These are phyloP conservation scores for Armadillidium nasatum DNA, from an alignment of 1,140 invertebrate species.

Conservation along the genomic window DNA sequence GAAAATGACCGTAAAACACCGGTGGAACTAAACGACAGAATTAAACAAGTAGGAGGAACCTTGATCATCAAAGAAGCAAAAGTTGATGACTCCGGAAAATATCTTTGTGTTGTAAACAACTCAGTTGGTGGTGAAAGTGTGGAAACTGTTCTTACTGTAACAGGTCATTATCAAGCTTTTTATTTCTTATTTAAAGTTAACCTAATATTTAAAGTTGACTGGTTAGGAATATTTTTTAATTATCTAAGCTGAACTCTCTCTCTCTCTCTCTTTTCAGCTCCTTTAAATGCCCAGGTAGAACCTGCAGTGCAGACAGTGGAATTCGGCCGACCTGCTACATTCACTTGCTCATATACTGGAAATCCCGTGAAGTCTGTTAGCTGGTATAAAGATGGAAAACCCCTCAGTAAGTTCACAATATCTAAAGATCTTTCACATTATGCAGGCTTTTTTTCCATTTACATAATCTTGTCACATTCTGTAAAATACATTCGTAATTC, in stretches of 20 bases:
- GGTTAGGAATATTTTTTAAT: background rate
- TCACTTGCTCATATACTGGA: constrained; percentile 83
- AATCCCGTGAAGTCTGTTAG: constrained; percentile 81
- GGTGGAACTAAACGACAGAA: constrained; percentile 75
- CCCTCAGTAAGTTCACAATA: constrained; percentile 32
- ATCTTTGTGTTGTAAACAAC: constrained; percentile 89
- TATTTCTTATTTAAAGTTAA: too few species aligned
- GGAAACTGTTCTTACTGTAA: constrained; percentile 85
- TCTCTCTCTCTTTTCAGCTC: constrained; percentile 56
- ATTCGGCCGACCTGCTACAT: constrained; percentile 81
- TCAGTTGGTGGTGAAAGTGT: constrained; percentile 87
- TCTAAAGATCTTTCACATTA: background rate
- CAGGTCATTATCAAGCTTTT: constrained; percentile 53
- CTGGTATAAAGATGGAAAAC: constrained; percentile 84
- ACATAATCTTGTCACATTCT: background rate
- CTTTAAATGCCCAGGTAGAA: constrained; percentile 77
- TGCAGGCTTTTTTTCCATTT: background rate
- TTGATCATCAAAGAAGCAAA: constrained; percentile 83
- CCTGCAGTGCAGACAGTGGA: constrained; percentile 86
- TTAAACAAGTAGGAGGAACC: constrained; percentile 89
- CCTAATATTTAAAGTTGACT: too few species aligned
- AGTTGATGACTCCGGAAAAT: constrained; percentile 88
- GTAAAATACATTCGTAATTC: background rate
- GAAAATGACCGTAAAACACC: constrained; percentile 75
- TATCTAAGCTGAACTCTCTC: background rate